Evolutionary conservation across 2,888 invertebrate genomes (phyloP).

Genomic region (Ophioninae sp.): DNA sequence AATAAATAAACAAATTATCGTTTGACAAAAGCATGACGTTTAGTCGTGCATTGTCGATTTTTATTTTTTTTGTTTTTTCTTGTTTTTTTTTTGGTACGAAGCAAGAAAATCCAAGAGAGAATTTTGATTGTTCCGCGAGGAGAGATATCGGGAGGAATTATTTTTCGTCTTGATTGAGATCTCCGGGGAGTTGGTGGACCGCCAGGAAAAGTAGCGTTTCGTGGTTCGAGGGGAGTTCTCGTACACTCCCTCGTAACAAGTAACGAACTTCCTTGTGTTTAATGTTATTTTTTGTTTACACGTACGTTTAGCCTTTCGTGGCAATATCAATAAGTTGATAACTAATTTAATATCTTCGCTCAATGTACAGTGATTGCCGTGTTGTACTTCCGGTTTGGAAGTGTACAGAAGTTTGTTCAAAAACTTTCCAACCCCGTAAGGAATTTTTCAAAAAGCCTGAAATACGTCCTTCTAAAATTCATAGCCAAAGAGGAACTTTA

Average conservation of each 20-base stretch:
- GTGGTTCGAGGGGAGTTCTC: constrained; percentile 48
- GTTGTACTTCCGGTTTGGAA: background rate
- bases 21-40: no score
- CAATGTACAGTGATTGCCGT: constrained; percentile 77
- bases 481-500: no score
- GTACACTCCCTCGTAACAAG: constrained; percentile 48
- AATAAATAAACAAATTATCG: no score
- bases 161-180: constrained; percentile 79
- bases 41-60: no score
- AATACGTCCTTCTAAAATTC: no score
- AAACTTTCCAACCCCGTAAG: no score
- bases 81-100: no score
- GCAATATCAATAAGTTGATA: constrained; percentile 79
- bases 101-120: no score
- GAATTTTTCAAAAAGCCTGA: no score
- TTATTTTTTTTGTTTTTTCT: no score
- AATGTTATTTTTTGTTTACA: constrained; percentile 7
- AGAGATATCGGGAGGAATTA: constrained; percentile 72
- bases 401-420: background rate
- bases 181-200: constrained; percentile 72
- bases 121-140: no score
- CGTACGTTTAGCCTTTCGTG: constrained; percentile 64
- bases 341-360: constrained; percentile 78
- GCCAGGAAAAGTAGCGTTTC: constrained; percentile 63
- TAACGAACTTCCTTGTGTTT: constrained; percentile 20